Evolutionary conservation across 2,113 vertebrate species (phyloP).

Genomic region (Gnathonemus echidnorhynchus): DNA sequence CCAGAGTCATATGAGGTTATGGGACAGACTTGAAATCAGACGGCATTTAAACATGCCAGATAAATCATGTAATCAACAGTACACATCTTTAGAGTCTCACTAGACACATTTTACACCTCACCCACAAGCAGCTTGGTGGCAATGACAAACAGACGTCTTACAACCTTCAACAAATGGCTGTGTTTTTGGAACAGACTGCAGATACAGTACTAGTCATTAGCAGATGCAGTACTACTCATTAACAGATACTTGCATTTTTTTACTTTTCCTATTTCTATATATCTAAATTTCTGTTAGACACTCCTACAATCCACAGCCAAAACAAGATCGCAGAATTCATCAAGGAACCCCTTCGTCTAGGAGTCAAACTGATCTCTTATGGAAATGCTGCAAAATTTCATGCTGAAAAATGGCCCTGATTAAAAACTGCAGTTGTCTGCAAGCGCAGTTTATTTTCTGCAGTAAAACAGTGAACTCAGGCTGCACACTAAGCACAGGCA

Average conservation of each 20-base stretch:
- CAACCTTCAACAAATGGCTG: neutral
- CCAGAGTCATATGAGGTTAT: neutral
- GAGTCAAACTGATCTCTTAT: neutral
- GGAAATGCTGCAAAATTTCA: neutral
- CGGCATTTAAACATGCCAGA: neutral
- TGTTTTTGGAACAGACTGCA: neutral
- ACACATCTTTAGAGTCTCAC: neutral
- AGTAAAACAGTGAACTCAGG: neutral
- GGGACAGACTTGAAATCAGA: neutral
- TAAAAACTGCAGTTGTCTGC: conserved; percentile 1
- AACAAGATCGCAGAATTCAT: neutral
- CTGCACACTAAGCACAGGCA: neutral
- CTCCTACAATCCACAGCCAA: neutral
- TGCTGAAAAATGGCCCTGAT: neutral
- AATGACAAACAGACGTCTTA: neutral
- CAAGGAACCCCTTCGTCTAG: neutral
- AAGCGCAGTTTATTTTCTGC: neutral
- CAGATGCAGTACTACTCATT: neutral
- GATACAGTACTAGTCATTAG: neutral
- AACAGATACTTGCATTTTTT: neutral
- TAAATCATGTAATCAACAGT: neutral
- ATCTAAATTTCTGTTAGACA: neutral
- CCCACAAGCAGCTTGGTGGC: neutral
- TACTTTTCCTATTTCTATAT: neutral
- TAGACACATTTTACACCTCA: neutral